Evolutionary conservation across 1,140 invertebrate species (phyloP).

Genomic region (Stegodyphus dumicola): DNA sequence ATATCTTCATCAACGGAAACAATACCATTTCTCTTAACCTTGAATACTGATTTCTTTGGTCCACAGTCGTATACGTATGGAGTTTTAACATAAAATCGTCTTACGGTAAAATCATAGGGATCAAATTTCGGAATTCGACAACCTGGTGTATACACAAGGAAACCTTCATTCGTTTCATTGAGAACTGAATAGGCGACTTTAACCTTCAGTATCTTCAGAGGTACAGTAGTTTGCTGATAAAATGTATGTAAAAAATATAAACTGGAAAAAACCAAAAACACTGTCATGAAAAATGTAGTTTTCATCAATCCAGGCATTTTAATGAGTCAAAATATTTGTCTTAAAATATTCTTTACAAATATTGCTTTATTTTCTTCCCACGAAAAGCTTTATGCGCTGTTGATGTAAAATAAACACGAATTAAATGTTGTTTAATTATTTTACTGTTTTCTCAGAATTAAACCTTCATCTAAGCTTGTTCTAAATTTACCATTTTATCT

Average conservation of each 20-base stretch:
- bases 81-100: conserved; percentile 36
- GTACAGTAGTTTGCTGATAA: conserved; percentile 17
- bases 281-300: neutral
- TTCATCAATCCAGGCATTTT: conserved; percentile 30
- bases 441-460: too few relatives aligned
- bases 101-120: conserved; percentile 77
- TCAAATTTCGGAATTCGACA: conserved; percentile 84
- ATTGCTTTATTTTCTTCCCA: too few relatives aligned
- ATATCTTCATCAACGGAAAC: conserved; percentile 31
- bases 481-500: too few relatives aligned
- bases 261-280: conserved; percentile 46
- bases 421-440: too few relatives aligned
- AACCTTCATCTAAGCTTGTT: too few relatives aligned
- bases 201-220: neutral
- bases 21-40: conserved; percentile 3
- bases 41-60: conserved; percentile 24
- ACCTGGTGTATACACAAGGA: conserved; percentile 75
- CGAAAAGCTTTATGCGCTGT: too few relatives aligned
- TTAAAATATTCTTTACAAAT: too few relatives aligned
- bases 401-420: too few relatives aligned
- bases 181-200: neutral
- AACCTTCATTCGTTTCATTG: conserved; percentile 29
- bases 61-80: conserved; percentile 35
- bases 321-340: too few relatives aligned
- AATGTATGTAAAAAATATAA: conserved; percentile 42